A percentile compares a stretch with the other conserved stretches of the same genome.
Conservation (phyloP, 2,113 vertebrate species). For the Myrmecobius fasciatus region DNA sequence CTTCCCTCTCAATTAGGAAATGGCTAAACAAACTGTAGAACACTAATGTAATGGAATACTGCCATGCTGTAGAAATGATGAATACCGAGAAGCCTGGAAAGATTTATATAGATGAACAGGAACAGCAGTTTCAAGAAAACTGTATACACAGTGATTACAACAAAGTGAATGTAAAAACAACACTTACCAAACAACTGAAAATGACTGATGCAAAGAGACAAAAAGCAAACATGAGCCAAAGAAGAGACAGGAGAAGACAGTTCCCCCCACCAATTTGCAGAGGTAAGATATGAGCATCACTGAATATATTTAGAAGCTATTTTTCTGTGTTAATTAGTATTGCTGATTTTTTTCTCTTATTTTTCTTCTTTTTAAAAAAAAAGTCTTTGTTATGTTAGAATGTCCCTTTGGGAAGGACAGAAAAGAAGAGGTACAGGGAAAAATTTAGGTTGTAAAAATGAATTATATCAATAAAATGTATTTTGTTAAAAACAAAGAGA, state of each 20-base stretch:
- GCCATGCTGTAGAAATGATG: not conserved
- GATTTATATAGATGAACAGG: not conserved
- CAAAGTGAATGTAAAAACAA: not conserved
- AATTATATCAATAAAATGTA: not conserved
- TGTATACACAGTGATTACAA: not conserved
- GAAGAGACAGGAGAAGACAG: not conserved
- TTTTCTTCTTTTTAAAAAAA: not conserved
- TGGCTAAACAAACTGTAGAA: not conserved
- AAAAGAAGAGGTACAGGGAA: not conserved
- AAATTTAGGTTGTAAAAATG: not conserved
- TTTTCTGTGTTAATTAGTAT: not conserved
- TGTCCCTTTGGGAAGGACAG: not conserved
- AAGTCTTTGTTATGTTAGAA: not conserved
- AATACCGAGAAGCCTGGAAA: not conserved
- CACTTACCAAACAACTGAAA: not conserved
- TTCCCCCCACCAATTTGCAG: not conserved
- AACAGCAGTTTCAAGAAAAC: not conserved
- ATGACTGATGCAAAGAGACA: not conserved
- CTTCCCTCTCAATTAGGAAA: not conserved
- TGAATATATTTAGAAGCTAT: not conserved
- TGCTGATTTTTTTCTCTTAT: not conserved
- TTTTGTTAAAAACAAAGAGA: not conserved
- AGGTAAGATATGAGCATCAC: not conserved
- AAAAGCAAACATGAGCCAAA: not conserved
- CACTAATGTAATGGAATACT: not conserved